phyloP scores from a whole-genome alignment of 2,113 vertebrate genomes.

The Poeciliopsis occidentalis region DNA sequence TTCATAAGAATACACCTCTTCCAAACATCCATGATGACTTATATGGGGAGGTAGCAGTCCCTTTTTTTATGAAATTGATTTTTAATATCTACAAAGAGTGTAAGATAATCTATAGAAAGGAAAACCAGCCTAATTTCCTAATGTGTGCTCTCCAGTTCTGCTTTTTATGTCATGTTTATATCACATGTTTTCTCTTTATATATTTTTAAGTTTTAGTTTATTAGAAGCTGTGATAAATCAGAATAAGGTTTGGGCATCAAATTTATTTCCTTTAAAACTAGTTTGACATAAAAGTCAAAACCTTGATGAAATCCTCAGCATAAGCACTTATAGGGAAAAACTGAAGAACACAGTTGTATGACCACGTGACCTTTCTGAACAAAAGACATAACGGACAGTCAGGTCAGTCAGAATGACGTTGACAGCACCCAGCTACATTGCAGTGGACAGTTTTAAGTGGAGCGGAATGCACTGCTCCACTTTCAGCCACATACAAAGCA shows the following conservation, averaged over 20 bases:
- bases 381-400: constrained; percentile 33
- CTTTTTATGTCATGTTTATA: too few species aligned
- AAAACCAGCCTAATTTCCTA: too few species aligned
- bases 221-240: not conserved
- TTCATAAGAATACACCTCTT: too few species aligned
- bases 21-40: too few species aligned
- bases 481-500: constrained; percentile 37
- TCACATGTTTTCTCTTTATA: too few species aligned
- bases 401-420: constrained; percentile 40
- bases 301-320: not conserved
- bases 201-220: not conserved
- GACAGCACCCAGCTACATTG: constrained; percentile 46
- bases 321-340: constrained; percentile 6
- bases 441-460: constrained; percentile 70
- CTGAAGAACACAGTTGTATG: constrained; percentile 14
- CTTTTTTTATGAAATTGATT: too few species aligned
- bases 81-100: too few species aligned
- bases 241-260: not conserved
- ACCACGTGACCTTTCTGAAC: constrained; percentile 30
- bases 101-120: too few species aligned
- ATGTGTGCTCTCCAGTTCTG: too few species aligned
- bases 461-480: constrained; percentile 73
- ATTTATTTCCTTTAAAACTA: too few species aligned
- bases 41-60: too few species aligned
- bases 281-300: not conserved